These are phyloP conservation scores for Synodontis membranacea DNA, from an alignment of 2,113 vertebrate genomes.

Conservation along the genomic window DNA sequence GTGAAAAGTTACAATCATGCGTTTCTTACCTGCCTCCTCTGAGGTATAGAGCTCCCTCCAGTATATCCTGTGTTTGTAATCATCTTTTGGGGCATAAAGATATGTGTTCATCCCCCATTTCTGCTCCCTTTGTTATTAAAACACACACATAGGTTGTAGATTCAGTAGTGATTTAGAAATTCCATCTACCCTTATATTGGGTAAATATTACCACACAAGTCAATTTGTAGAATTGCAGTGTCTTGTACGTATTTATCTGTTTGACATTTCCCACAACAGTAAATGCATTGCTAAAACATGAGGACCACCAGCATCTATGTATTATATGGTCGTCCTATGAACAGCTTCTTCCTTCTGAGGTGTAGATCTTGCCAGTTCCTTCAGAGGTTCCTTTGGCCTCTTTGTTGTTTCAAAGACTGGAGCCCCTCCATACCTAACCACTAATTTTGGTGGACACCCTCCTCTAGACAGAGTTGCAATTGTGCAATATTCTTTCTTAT, in stretches of 20 bases:
- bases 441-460: no score
- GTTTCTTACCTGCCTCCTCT: conserved; percentile 88
- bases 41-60: conserved; percentile 96
- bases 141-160: conserved; percentile 1
- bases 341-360: neutral
- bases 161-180: neutral
- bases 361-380: neutral
- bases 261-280: neutral
- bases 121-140: conserved; percentile 79
- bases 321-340: neutral
- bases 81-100: conserved; percentile 97
- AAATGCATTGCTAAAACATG: neutral
- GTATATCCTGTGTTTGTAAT: conserved; percentile 99
- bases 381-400: neutral
- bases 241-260: neutral
- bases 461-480: no score
- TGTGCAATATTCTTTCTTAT: no score
- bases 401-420: neutral
- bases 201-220: neutral
- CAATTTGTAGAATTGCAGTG: neutral
- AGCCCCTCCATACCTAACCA: no score
- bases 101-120: conserved; percentile 96
- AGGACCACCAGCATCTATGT: no score
- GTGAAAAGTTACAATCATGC: neutral
- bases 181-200: neutral